Conservation (phyloP, 2,113 vertebrate genomes). For the Oryzias celebensis region DNA sequence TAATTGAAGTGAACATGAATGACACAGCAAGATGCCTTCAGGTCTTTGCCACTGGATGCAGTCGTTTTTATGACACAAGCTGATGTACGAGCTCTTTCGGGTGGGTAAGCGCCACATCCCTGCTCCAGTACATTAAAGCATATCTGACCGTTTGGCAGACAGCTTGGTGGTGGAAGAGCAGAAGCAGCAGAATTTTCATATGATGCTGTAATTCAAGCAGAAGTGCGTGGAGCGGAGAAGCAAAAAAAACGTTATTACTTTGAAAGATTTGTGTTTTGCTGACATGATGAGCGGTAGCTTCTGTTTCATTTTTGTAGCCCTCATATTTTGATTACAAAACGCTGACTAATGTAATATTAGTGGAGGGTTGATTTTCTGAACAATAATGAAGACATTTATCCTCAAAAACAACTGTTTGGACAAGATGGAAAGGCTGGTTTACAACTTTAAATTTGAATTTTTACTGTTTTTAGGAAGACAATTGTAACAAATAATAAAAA, state of each 20-base stretch:
- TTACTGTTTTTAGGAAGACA: no score
- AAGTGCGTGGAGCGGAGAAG: conserved; percentile 17
- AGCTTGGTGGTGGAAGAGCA: conserved; percentile 34
- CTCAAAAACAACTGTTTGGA: no score
- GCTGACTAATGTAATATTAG: no score
- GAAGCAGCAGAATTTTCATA: conserved; percentile 45
- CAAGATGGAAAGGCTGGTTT: no score
- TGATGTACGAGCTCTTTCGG: conserved; percentile 45
- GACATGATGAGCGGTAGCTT: not conserved
- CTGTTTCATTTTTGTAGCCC: not conserved
- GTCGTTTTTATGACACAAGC: conserved; percentile 44
- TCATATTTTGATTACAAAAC: no score
- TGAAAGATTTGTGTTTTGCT: conserved; percentile 9
- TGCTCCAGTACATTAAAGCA: conserved; percentile 49
- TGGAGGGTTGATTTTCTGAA: no score
- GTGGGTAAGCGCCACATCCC: conserved; percentile 25
- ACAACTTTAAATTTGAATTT: no score
- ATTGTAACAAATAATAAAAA: no score
- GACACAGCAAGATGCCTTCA: conserved; percentile 19
- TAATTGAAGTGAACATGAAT: conserved; percentile 16
- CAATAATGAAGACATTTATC: no score
- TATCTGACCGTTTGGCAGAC: conserved; percentile 48
- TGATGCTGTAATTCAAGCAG: conserved; percentile 40
- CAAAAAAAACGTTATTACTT: conserved; percentile 1
- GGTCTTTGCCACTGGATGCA: conserved; percentile 21